Evolutionary conservation across 2,113 vertebrate genomes (phyloP).

Genomic region (Pterocles burchelli): DNA sequence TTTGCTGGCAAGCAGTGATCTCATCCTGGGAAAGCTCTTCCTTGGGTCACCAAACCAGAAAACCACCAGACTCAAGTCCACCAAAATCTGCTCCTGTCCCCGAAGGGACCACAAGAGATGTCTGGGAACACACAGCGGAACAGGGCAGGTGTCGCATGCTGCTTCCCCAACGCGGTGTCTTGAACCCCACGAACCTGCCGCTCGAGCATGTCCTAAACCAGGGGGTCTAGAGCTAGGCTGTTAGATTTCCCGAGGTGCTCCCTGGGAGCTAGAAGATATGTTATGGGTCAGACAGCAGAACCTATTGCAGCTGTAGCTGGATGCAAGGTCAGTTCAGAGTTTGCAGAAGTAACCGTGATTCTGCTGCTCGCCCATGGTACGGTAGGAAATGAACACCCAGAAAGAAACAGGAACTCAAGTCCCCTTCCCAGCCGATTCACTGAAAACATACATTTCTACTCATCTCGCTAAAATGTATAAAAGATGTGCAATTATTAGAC

Average conservation of each 20-base stretch:
- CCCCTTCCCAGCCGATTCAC: neutral
- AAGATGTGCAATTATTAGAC: neutral
- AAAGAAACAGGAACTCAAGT: neutral
- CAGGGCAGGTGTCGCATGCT: neutral
- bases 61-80: neutral
- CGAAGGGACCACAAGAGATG: neutral
- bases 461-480: neutral
- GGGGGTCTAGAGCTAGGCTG: neutral
- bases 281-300: neutral
- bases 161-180: neutral
- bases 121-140: neutral
- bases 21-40: neutral
- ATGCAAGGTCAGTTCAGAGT: neutral
- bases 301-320: neutral
- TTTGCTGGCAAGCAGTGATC: neutral
- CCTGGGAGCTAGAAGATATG: neutral
- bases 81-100: neutral
- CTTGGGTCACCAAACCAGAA: neutral
- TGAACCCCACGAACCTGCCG: neutral
- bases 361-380: neutral
- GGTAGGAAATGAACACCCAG: rapidly evolving
- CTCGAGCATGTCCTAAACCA: neutral
- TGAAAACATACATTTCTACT: neutral
- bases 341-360: rapidly evolving
- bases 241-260: neutral